Evolutionary conservation across 2,113 vertebrate genomes (phyloP).

Genomic region (Chlamydotis undulata): DNA sequence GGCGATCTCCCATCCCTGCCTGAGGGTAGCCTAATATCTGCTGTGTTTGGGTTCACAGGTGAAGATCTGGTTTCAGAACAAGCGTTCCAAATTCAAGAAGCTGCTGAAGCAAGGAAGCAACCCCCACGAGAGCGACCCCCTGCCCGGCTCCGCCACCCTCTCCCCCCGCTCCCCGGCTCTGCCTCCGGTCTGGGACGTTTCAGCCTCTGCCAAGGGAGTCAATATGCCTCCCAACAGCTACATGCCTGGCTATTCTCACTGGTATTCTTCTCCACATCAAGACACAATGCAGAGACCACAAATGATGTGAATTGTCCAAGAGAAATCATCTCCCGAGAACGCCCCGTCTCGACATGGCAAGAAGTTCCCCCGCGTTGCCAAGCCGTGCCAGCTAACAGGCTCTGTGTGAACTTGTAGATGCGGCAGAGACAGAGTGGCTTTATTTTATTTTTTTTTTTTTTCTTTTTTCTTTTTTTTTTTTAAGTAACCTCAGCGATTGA

Average conservation of each 20-base stretch:
- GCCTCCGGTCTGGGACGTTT: constrained; percentile 98
- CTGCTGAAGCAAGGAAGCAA: constrained; percentile 95
- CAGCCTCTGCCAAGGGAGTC: constrained; percentile 94
- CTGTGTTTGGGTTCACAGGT: constrained; percentile 80
- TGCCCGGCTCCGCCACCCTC: constrained; percentile 90
- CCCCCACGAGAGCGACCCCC: constrained; percentile 91
- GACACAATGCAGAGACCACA: constrained; percentile 99
- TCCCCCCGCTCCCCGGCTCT: constrained; percentile 95
- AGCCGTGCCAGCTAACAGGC: constrained; percentile 65
- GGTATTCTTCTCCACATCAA: constrained; percentile 98
- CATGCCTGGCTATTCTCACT: constrained; percentile 98
- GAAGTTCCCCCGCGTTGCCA: constrained; percentile 65
- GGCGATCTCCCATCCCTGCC: not conserved
- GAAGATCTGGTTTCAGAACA: constrained; percentile 99
- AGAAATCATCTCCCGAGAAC: constrained; percentile 57
- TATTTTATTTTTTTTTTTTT: not conserved
- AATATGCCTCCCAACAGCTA: constrained; percentile 98
- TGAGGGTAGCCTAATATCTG: not conserved
- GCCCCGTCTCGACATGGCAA: constrained; percentile 66
- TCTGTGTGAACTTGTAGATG: constrained; percentile 67
- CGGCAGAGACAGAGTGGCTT: constrained; percentile 42
- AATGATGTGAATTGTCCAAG: constrained; percentile 83
- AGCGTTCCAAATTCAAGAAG: constrained; percentile 99
- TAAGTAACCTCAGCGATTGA: constrained; percentile 71
- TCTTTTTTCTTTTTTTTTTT: not conserved